These are phyloP conservation scores for Lamellibrachia satsuma DNA, from an alignment of 2,888 invertebrate species.

Conservation along the genomic window DNA sequence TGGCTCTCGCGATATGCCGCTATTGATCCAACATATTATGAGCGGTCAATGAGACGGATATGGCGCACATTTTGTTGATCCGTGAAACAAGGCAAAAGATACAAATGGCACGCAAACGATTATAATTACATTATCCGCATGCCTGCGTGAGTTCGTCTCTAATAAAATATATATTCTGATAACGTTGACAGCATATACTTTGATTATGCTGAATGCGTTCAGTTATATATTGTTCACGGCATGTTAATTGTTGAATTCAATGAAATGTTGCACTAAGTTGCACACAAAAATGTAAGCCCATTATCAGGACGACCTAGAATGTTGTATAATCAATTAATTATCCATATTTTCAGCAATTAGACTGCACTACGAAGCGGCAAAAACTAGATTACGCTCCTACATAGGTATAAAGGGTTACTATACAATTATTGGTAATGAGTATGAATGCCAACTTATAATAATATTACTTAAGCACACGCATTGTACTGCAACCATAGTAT, in stretches of 20 bases:
- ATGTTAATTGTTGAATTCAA: neutral
- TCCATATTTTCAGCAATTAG: neutral
- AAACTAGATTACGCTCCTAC: too few species aligned
- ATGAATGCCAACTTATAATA: too few species aligned
- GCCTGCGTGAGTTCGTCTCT: neutral
- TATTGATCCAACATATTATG: neutral
- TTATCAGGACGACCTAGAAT: neutral
- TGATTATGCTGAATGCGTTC: neutral
- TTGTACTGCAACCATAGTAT: too few species aligned
- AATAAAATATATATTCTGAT: neutral
- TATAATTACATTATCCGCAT: neutral
- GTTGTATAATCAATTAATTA: neutral
- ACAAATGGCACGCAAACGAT: constrained; percentile 11
- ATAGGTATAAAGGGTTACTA: too few species aligned
- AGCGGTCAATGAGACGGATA: neutral
- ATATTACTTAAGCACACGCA: too few species aligned
- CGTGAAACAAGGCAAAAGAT: neutral
- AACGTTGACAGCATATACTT: neutral
- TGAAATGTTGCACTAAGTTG: too few species aligned
- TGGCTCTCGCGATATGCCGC: neutral
- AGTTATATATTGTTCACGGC: neutral
- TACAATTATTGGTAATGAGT: too few species aligned
- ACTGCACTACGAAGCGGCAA: too few species aligned
- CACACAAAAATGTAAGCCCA: too few species aligned
- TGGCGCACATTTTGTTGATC: neutral